These are phyloP conservation scores for Cephalopachus bancanus DNA, from an alignment of 2,797 vertebrate species.

Conservation along the genomic window DNA sequence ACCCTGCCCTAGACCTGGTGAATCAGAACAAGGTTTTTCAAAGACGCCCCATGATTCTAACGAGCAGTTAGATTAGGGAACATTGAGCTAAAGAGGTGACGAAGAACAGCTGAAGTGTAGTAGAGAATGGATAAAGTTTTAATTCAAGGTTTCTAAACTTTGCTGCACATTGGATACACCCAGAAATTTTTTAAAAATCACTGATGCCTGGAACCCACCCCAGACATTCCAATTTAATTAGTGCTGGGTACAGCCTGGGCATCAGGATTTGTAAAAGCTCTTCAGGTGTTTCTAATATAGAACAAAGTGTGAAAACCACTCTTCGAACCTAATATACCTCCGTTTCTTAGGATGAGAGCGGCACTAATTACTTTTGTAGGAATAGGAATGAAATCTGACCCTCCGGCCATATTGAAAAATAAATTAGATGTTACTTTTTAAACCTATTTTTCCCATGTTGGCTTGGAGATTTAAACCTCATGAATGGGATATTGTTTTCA, in stretches of 20 bases:
- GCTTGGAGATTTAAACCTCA: constrained; percentile 16
- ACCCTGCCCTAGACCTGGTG: neutral
- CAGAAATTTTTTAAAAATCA: neutral
- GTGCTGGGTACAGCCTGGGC: neutral
- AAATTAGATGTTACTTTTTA: constrained; percentile 5
- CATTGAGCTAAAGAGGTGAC: neutral
- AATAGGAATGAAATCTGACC: constrained; percentile 8
- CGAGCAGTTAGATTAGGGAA: neutral
- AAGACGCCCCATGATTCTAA: neutral
- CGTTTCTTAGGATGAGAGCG: constrained; percentile 18
- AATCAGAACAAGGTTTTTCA: neutral
- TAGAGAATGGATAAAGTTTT: neutral
- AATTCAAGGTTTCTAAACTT: neutral
- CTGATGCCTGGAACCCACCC: neutral
- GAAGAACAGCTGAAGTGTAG: neutral
- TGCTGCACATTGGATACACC: neutral
- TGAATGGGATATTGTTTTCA: constrained; percentile 13
- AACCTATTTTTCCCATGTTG: neutral
- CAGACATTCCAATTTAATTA: neutral
- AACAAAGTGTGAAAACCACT: constrained; percentile 50
- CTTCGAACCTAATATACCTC: neutral
- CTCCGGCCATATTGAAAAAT: constrained; percentile 25
- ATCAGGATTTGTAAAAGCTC: neutral
- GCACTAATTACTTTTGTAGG: constrained; percentile 45
- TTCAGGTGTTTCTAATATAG: neutral